phyloP scores from a whole-genome alignment of 2,797 vertebrate species.

The Sebastolobus alascanus region DNA sequence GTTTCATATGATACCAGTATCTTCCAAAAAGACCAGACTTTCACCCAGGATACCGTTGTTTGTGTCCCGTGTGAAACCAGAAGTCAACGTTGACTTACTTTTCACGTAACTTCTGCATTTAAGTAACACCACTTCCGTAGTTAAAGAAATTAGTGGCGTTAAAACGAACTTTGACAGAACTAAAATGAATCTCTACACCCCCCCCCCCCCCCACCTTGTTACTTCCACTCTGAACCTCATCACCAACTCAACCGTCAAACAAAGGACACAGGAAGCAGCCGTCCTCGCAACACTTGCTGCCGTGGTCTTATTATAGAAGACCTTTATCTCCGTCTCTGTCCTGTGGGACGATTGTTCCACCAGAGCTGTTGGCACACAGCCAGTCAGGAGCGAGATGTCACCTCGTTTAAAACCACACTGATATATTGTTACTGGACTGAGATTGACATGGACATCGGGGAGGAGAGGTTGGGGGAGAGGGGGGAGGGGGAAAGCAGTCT shows the following conservation, averaged over 20 bases:
- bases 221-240: not conserved
- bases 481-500: not conserved
- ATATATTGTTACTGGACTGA: constrained; percentile 22
- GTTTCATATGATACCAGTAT: no score
- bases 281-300: constrained; percentile 2
- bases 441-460: constrained; percentile 19
- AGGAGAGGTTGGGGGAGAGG: not conserved
- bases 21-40: no score
- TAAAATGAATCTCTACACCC: no score
- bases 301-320: constrained; percentile 57
- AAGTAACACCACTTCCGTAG: no score
- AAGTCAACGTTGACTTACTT: no score
- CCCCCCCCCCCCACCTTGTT: no score
- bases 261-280: constrained; percentile 19
- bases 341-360: constrained; percentile 43
- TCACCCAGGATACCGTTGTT: no score
- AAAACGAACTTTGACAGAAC: no score
- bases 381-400: constrained; percentile 24
- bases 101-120: no score
- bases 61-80: no score
- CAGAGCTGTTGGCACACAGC: constrained; percentile 36
- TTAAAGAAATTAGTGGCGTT: no score
- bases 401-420: constrained; percentile 8
- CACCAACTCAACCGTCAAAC: not conserved
- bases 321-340: constrained; percentile 34